Conservation (phyloP, 2,113 vertebrate species). For the Erinaceus europaeus region DNA sequence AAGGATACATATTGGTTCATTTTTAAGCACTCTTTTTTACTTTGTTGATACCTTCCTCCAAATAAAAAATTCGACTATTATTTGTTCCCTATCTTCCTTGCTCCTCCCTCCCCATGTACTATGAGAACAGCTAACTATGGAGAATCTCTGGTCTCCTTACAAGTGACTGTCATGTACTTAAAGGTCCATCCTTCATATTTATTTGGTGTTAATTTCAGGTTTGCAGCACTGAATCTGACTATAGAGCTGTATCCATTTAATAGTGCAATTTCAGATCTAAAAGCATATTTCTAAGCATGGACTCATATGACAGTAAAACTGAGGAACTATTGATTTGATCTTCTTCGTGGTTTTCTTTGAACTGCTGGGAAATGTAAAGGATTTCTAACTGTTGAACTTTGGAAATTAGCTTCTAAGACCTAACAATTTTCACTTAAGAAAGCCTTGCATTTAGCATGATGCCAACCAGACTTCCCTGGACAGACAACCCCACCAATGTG, state of each 20-base stretch:
- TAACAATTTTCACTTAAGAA: neutral
- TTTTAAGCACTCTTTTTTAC: neutral
- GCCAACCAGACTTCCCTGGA: no score
- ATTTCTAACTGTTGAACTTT: constrained; percentile 21
- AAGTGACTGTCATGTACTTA: neutral
- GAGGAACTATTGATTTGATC: no score
- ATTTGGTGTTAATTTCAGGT: neutral
- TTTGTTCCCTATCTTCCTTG: neutral
- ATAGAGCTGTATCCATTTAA: neutral
- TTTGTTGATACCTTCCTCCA: constrained; percentile 34
- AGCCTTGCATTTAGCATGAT: neutral
- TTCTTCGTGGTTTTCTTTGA: constrained; percentile 8
- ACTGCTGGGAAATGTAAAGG: neutral
- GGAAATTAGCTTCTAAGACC: neutral
- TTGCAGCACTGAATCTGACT: neutral
- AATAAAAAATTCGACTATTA: neutral
- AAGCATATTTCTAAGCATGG: neutral
- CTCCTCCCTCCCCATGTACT: neutral
- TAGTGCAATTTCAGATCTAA: neutral
- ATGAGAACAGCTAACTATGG: neutral
- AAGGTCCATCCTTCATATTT: neutral
- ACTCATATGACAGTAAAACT: neutral
- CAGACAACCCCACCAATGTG: no score
- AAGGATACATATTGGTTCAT: neutral
- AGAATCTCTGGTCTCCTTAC: neutral